Conservation (phyloP, 2,797 vertebrate species). For the Poecile montanus region DNA sequence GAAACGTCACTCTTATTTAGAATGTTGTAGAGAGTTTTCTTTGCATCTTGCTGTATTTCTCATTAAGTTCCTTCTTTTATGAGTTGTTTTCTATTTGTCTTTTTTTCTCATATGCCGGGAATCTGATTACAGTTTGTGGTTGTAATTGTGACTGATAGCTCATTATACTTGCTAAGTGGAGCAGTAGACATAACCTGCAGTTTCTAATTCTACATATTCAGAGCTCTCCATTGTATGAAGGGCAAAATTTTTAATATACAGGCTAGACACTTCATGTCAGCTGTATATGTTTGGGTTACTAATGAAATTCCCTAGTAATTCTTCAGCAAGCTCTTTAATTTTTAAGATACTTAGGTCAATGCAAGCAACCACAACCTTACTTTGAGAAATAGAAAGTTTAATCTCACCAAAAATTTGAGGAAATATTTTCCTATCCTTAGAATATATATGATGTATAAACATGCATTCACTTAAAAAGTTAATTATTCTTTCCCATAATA, state of each 20-base stretch:
- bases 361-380: neutral
- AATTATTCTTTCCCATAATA: neutral
- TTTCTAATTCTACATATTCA: neutral
- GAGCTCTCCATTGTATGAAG: neutral
- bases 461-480: neutral
- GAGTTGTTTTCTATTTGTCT: neutral
- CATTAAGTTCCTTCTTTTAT: neutral
- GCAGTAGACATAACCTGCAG: neutral
- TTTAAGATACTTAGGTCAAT: neutral
- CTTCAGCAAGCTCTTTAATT: neutral
- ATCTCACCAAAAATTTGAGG: neutral
- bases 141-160: neutral
- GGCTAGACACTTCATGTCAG: neutral
- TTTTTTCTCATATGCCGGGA: neutral
- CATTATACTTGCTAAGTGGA: neutral
- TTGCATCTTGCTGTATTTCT: neutral
- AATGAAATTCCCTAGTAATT: neutral
- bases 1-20: neutral
- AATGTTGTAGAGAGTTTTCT: neutral
- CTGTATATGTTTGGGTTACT: neutral
- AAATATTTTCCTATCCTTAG: neutral
- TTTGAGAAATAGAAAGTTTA: neutral
- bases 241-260: neutral
- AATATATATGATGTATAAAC: neutral
- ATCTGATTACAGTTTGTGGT: neutral